Percentiles rank a stretch among this genome's conserved stretches.
Conservation (phyloP, 2,113 vertebrate species). For the Chaetura pelagica region DNA sequence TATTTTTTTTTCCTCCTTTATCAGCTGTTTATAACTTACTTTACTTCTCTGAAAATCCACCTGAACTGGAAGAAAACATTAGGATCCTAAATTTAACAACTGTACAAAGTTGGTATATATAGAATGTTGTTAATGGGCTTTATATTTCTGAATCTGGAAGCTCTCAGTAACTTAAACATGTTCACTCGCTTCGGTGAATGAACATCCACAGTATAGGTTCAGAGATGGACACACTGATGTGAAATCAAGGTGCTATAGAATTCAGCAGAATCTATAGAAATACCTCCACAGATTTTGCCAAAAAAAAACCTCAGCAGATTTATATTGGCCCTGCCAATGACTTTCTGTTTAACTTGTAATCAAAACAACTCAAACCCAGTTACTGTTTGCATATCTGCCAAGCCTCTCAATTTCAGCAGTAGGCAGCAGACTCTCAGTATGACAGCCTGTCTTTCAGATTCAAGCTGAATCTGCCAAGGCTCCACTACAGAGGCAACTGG, state of each 20-base stretch:
- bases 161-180: slow-evolving; percentile 11
- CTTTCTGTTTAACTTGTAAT: slow-evolving; percentile 89
- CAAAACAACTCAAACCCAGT: slow-evolving; percentile 89
- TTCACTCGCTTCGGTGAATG: background rate
- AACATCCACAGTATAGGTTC: background rate
- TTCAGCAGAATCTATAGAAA: slow-evolving; percentile 61
- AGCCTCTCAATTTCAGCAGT: slow-evolving; percentile 84
- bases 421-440: slow-evolving; percentile 81
- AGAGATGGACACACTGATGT: slow-evolving; percentile 21
- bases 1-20: background rate
- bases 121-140: background rate
- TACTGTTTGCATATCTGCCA: slow-evolving; percentile 87
- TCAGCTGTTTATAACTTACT: background rate
- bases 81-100: background rate
- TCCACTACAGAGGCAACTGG: slow-evolving; percentile 81
- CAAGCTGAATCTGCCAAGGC: slow-evolving; percentile 82
- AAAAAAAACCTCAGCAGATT: slow-evolving; percentile 77
- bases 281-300: slow-evolving; percentile 66
- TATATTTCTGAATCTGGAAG: background rate
- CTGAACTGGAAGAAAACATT: background rate
- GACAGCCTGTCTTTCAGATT: slow-evolving; percentile 87
- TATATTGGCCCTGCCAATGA: slow-evolving; percentile 81
- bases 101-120: background rate
- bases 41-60: background rate
- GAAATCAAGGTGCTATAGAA: slow-evolving; percentile 51